These are phyloP conservation scores for Colostygia pectinataria DNA, from an alignment of 2,888 invertebrate genomes.

Conservation along the genomic window DNA sequence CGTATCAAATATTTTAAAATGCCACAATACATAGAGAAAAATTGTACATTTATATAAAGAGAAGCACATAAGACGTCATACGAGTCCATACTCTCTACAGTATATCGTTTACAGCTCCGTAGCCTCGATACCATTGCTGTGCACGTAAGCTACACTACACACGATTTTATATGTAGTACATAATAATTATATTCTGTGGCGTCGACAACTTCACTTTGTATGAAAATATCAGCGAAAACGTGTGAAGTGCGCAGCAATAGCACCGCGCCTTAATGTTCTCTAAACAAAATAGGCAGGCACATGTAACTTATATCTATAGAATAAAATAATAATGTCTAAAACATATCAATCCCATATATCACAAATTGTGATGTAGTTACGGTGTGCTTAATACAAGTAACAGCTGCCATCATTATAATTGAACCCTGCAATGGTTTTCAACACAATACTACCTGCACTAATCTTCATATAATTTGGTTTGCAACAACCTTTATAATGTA, in stretches of 20 bases:
- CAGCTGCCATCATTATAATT: conserved; percentile 58
- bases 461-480: no score
- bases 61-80: conserved; percentile 52
- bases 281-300: conserved; percentile 63
- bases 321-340: conserved; percentile 60
- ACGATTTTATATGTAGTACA: no score
- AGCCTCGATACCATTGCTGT: conserved; percentile 10
- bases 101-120: conserved; percentile 30
- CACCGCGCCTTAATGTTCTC: conserved; percentile 31
- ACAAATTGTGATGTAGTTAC: conserved; percentile 71
- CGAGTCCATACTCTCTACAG: conserved; percentile 42
- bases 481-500: no score
- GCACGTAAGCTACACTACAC: no score
- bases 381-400: conserved; percentile 37
- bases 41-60: conserved; percentile 71
- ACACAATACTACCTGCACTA: conserved; percentile 15
- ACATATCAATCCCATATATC: conserved; percentile 66
- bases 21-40: conserved; percentile 64
- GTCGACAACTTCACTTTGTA: no score
- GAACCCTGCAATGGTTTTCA: conserved; percentile 25
- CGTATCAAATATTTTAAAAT: conserved; percentile 78
- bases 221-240: no score
- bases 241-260: no score
- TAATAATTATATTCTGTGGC: no score
- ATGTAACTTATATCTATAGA: conserved; percentile 58